Evolutionary conservation across 35 echinoderm and acorn worm genomes (phyloP), one percentile per base, ranked within the genome.

Genomic region (Heliocidaris tuberculata): DNA sequence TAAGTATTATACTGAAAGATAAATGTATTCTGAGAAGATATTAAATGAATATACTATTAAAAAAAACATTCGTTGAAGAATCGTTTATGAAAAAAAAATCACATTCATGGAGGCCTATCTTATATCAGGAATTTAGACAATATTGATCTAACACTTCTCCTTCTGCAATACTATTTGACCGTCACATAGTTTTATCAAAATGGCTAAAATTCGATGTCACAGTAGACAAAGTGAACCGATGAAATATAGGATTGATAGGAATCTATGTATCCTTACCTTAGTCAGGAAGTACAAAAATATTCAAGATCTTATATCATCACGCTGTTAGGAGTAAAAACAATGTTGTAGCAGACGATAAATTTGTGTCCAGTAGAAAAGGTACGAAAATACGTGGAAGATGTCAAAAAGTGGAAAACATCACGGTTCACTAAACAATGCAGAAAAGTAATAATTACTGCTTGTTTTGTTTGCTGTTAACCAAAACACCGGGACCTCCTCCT

Each of bases 401-500:
- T 78, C 65, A 78, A 78, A 78, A n/a, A 78, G 65, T 78, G 65
- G 65, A 78, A 78, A 78, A 78, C 65, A 27, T 78, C 65, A 78
- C 65, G 27, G 65, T 78, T 78, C 0, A 78, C 65, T 78, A 78
- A 78, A 17, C 13, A 71, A 78, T 24, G 19, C 21, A 19, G 7
- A 78, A 78, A 78, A 78, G 65, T 78, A 19, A 78, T 78, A 24
- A 78, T 78, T 19, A 78, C 27, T 78, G 65, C 65, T 78, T 78
- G 65, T 78, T 78, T 78, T 78, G 65, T 78, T 78, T n/a, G 87
- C 87, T 89, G 87, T 32, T 35, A 32, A 89, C 87, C 87, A 21
- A 89, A 32, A 89, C 87, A 89, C 47, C 47, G 31, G 87, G 29
- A 35, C 91, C 48, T 48, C 91, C 91, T 93, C 91, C 91, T 93